phyloP scores from a whole-genome alignment of 2,797 vertebrate genomes.

The Lutjanus campechanus region DNA sequence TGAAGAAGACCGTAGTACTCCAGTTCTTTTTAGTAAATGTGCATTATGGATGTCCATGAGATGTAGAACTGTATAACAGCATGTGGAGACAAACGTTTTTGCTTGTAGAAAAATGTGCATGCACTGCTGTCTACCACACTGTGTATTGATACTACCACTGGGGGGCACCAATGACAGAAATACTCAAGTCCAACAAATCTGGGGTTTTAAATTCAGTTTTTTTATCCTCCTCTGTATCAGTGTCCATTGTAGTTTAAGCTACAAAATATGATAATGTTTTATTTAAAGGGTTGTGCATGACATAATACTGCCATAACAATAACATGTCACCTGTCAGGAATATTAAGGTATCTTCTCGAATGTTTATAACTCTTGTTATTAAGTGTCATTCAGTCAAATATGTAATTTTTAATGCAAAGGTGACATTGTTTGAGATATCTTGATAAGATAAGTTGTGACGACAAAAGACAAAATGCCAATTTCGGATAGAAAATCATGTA shows the following conservation, averaged over 20 bases:
- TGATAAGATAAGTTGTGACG: too few relatives aligned
- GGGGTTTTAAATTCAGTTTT: neutral
- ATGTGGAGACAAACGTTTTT: neutral
- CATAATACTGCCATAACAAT: too few relatives aligned
- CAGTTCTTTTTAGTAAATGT: neutral
- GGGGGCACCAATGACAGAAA: neutral
- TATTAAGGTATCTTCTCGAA: too few relatives aligned
- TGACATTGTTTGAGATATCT: too few relatives aligned
- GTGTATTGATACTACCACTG: neutral
- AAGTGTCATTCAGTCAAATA: too few relatives aligned
- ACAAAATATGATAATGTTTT: neutral
- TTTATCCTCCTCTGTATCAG: neutral
- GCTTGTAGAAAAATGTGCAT: neutral
- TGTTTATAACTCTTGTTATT: too few relatives aligned
- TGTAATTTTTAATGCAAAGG: too few relatives aligned
- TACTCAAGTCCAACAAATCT: neutral
- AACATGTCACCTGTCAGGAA: too few relatives aligned
- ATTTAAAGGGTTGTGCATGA: too few relatives aligned
- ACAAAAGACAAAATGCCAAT: too few relatives aligned
- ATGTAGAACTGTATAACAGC: neutral
- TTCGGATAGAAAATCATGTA: too few relatives aligned
- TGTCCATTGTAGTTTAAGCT: neutral
- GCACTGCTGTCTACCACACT: neutral
- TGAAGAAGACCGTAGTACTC: neutral
- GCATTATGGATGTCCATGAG: neutral